Percentiles rank a stretch among this genome's conserved stretches.
phyloP scores from a whole-genome alignment of 92 coral and sea anemone species.

The Zoanthus gigantus region DNA sequence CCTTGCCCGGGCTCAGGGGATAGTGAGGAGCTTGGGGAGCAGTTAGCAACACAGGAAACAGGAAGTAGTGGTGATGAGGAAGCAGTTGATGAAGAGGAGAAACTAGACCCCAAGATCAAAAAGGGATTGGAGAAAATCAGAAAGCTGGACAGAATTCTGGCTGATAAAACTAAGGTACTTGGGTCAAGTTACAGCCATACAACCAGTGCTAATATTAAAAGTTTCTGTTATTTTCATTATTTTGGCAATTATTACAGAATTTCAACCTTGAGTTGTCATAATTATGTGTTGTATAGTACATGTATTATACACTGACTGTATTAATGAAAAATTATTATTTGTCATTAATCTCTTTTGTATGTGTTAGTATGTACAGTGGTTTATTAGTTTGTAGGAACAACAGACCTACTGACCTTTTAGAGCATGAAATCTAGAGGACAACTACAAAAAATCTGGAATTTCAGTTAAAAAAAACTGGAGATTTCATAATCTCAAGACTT shows the following conservation, averaged over 20 bases:
- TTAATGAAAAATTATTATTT: too few species aligned
- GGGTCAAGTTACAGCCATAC: neutral
- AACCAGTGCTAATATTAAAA: neutral
- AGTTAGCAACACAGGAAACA: constrained; percentile 17
- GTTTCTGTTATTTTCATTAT: neutral
- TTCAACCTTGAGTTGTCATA: neutral
- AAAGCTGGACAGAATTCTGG: constrained; percentile 86
- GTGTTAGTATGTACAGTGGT: too few species aligned
- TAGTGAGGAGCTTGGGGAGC: constrained; percentile 1
- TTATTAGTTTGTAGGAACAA: too few species aligned
- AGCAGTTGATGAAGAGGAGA: constrained; percentile 48
- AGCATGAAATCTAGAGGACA: too few species aligned
- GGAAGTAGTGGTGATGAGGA: constrained; percentile 43
- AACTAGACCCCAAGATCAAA: constrained; percentile 84
- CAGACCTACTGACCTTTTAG: too few species aligned
- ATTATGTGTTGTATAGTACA: neutral
- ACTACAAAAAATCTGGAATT: too few species aligned
- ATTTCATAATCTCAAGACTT: too few species aligned
- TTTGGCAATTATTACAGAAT: neutral
- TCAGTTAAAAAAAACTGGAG: too few species aligned
- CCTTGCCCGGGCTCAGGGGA: neutral
- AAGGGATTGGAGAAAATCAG: constrained; percentile 90
- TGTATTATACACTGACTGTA: too few species aligned
- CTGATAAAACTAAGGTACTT: constrained; percentile 82
- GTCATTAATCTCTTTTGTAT: too few species aligned